Percentiles rank a stretch among this genome's conserved stretches.
Evolutionary conservation across 2,797 vertebrate species (phyloP).

Genomic region (Coendou prehensilis): DNA sequence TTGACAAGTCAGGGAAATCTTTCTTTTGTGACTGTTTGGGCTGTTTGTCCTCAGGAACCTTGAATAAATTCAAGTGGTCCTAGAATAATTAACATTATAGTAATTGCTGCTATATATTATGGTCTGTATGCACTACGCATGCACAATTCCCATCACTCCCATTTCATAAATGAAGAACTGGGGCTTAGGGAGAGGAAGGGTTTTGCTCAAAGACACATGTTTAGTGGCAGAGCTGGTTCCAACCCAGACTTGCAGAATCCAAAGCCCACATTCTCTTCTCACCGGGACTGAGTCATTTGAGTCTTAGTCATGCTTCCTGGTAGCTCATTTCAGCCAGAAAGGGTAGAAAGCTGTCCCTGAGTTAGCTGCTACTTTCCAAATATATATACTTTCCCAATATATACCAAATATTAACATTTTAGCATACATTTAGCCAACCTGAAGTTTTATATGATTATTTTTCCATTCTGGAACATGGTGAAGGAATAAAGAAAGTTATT

Average conservation of each 20-base stretch:
- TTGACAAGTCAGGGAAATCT: background rate
- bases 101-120: background rate
- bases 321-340: constrained; percentile 35
- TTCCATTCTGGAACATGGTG: constrained; percentile 33
- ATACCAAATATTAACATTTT: constrained; percentile 58
- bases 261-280: background rate
- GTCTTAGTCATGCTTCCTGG: constrained; percentile 24
- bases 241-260: background rate
- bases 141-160: background rate
- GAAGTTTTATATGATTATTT: constrained; percentile 44
- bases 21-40: background rate
- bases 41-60: background rate
- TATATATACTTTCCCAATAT: constrained; percentile 54
- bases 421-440: constrained; percentile 37
- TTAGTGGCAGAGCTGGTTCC: background rate
- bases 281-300: constrained; percentile 19
- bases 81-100: constrained; percentile 4
- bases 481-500: constrained; percentile 40
- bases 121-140: background rate
- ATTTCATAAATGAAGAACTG: background rate
- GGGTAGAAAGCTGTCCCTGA: constrained; percentile 17
- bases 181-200: background rate
- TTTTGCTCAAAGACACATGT: background rate
- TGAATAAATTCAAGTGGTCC: background rate
- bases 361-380: constrained; percentile 47